Conservation (phyloP, 2,113 vertebrate species). For the Corythornis madagascariensis region DNA sequence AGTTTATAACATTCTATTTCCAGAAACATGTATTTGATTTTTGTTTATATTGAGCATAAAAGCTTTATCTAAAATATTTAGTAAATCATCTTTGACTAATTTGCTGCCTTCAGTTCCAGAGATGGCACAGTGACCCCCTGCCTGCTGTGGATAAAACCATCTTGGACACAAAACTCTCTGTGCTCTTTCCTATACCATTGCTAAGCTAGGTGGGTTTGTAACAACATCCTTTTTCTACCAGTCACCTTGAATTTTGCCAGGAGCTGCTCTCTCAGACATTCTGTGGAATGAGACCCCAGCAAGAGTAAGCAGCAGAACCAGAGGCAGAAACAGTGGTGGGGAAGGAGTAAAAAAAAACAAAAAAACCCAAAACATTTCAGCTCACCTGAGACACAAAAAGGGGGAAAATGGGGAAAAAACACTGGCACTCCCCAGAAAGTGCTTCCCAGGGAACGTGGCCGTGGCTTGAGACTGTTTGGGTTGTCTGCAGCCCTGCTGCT, state of each 20-base stretch:
- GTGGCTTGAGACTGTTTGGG: constrained; percentile 5
- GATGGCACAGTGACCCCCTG: not conserved
- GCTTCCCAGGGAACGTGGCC: not conserved
- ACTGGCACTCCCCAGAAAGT: not conserved
- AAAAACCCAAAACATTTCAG: not conserved
- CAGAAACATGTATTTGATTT: constrained; percentile 31
- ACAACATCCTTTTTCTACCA: not conserved
- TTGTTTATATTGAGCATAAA: not conserved
- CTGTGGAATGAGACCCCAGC: not conserved
- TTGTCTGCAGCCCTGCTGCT: constrained; percentile 43
- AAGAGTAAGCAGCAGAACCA: not conserved
- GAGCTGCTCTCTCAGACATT: not conserved
- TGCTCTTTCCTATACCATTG: not conserved
- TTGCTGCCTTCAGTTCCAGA: not conserved
- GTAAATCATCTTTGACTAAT: not conserved
- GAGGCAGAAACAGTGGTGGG: not conserved
- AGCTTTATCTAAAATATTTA: not conserved
- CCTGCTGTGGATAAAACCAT: not conserved
- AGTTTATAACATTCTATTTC: constrained; percentile 43
- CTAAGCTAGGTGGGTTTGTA: not conserved
- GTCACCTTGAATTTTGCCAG: not conserved
- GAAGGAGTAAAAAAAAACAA: not conserved
- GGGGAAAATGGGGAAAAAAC: not conserved
- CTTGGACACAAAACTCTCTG: not conserved
- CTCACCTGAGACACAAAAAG: not conserved